These are phyloP conservation scores for Argyrosomus regius DNA, from an alignment of 2,797 vertebrate genomes.

Conservation along the genomic window DNA sequence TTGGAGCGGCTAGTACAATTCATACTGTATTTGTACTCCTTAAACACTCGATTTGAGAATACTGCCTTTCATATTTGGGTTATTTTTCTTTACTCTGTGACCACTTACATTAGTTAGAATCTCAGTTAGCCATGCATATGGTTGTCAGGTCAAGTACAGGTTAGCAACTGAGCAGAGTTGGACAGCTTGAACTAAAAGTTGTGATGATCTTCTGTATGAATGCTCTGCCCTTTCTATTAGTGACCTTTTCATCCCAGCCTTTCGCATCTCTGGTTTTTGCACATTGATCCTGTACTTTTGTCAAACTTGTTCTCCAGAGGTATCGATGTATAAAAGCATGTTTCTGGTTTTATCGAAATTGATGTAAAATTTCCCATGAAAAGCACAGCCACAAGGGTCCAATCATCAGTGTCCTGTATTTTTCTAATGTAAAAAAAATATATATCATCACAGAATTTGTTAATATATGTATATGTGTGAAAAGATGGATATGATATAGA, in stretches of 20 bases:
- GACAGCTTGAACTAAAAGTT: slow-evolving; percentile 55
- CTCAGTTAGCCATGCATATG: slow-evolving; percentile 44
- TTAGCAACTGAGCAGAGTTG: slow-evolving; percentile 20
- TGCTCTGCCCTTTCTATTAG: slow-evolving; percentile 58
- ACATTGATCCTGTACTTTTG: slow-evolving; percentile 77
- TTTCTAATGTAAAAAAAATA: slow-evolving; percentile 83
- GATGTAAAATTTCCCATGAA: slow-evolving; percentile 80
- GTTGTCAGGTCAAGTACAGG: slow-evolving; percentile 28
- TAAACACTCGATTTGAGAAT: slow-evolving; percentile 61
- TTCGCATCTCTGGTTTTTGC: slow-evolving; percentile 65
- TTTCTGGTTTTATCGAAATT: slow-evolving; percentile 79
- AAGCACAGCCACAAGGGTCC: slow-evolving; percentile 85
- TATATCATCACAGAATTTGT: slow-evolving; percentile 78
- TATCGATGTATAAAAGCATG: slow-evolving; percentile 86
- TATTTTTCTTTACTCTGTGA: slow-evolving; percentile 39
- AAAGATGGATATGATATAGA: slow-evolving; percentile 81
- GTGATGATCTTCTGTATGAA: slow-evolving; percentile 60
- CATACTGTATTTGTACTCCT: slow-evolving; percentile 49
- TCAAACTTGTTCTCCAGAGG: slow-evolving; percentile 77
- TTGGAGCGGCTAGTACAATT: slow-evolving; percentile 43
- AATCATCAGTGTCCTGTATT: slow-evolving; percentile 87
- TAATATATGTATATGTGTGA: slow-evolving; percentile 84
- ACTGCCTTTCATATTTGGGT: slow-evolving; percentile 66
- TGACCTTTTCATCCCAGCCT: slow-evolving; percentile 57
- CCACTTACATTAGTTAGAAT: slow-evolving; percentile 43